Base-by-base conservation (phyloP, 2,888 invertebrate species). In the Xylophagus ater region DNA sequence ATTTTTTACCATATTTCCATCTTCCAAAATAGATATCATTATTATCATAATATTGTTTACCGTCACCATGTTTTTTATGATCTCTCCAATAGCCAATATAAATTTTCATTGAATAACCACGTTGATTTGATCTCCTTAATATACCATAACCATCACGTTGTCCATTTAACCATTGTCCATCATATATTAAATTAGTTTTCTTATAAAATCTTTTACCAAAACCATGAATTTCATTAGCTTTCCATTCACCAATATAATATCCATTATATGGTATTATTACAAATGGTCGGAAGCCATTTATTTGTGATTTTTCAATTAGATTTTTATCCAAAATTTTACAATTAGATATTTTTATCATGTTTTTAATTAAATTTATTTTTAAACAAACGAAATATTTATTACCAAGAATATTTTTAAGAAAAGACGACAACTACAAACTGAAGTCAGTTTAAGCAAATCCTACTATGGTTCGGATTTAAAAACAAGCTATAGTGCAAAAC, bases 61-160 rank as follows among this genome's bases (percentile, higher is more conserved):
- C 65, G 42, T 57, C 58, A 6, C 61, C 65, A 31, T 52, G 53
- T 40, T 60, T 61, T 47, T 52, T 51, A 28, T 55, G 58, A 15
- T 57, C 44, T 9, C 34, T 34, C 62, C 63, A 63, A 12, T 53
- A 42, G 0, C 65, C 65, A 7, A 58, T 40, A 32, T 61, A 63
- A 39, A 63, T 49, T 7, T 53, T 43, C 20, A 53, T 40, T 8
- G 52, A 34, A 17, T 50, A 53, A 4, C 54, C 53, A 42, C 58
- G 51, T 10, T 48, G 40, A 7, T 55, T 47, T 3, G 54, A 48
- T 7, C 50, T 50, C 2, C 59, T 47, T 53, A 63, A 50, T 1
- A 53, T 53, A 3, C 63, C 65, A 24, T 48, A 47, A 3, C 62
- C 62, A 39, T 60, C 50, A 4, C 60, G 54, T 35, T 56, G 55